Percentiles rank a stretch among this genome's conserved stretches.
phyloP scores from a whole-genome alignment of 1,140 invertebrate genomes.

The Atta colombica region DNA sequence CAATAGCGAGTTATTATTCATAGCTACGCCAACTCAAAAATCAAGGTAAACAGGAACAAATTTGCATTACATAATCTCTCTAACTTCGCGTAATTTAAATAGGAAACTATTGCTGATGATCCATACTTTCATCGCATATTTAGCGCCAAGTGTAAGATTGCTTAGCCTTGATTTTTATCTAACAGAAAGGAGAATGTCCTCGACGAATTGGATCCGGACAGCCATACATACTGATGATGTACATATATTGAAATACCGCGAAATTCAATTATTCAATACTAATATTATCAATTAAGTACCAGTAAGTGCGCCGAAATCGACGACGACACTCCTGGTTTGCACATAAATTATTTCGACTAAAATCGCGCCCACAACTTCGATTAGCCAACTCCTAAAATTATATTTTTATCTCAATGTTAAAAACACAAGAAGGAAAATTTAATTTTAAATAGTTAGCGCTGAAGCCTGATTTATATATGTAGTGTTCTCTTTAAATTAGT shows the following conservation, averaged over 20 bases:
- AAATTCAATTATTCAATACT: slow-evolving; percentile 61
- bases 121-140: too few relatives aligned
- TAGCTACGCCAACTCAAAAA: too few relatives aligned
- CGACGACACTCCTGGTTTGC: slow-evolving; percentile 41
- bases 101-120: too few relatives aligned
- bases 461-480: slow-evolving; percentile 5
- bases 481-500: slow-evolving; percentile 1
- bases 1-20: background rate
- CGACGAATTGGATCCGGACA: background rate
- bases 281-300: slow-evolving; percentile 70
- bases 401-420: background rate
- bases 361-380: slow-evolving; percentile 12
- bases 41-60: too few relatives aligned
- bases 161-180: too few relatives aligned
- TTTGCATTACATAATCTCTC: too few relatives aligned
- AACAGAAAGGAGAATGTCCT: too few relatives aligned
- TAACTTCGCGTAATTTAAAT: too few relatives aligned
- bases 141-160: too few relatives aligned
- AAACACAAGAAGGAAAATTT: background rate
- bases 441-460: background rate
- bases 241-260: background rate
- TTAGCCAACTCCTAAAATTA: slow-evolving; percentile 18
- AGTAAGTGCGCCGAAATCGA: slow-evolving; percentile 51
- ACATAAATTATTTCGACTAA: slow-evolving; percentile 35
- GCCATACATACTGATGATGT: background rate